Conservation (phyloP, 2,797 vertebrate genomes). For the Epinephelus malabaricus region DNA sequence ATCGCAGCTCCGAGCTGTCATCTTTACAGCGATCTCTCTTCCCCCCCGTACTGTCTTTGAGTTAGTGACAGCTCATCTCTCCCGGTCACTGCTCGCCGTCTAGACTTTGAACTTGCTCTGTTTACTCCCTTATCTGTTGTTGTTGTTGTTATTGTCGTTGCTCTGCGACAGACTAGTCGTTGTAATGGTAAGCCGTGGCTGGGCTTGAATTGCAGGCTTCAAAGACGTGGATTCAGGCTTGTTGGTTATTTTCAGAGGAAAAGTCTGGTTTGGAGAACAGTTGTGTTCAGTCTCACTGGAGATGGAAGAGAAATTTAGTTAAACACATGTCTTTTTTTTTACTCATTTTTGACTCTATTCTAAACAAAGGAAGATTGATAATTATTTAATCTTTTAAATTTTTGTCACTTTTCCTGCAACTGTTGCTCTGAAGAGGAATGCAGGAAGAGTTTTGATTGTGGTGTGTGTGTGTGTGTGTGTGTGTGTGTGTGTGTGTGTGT, state of each 20-base stretch:
- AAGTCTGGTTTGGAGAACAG: constrained; percentile 7
- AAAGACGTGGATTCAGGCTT: constrained; percentile 62
- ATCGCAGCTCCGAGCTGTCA: constrained; percentile 71
- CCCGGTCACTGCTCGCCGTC: constrained; percentile 75
- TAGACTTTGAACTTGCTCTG: constrained; percentile 82
- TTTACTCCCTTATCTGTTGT: constrained; percentile 79
- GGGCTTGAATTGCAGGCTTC: constrained; percentile 74
- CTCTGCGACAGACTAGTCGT: constrained; percentile 62
- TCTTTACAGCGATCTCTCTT: constrained; percentile 44
- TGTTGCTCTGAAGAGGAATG: constrained; percentile 23
- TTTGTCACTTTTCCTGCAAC: neutral
- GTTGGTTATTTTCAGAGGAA: constrained; percentile 42
- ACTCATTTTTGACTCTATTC: constrained; percentile 1
- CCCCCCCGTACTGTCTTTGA: constrained; percentile 71
- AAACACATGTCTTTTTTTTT: constrained; percentile 41
- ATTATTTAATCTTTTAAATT: neutral
- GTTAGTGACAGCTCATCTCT: constrained; percentile 84
- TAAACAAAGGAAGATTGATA: constrained; percentile 3
- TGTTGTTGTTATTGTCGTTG: constrained; percentile 51
- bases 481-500: neutral
- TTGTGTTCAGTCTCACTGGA: neutral
- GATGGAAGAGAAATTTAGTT: constrained; percentile 9
- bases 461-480: neutral
- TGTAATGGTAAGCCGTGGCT: constrained; percentile 75
- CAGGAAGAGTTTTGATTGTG: constrained; percentile 45